Conservation (phyloP, 2,888 invertebrate species). For the Liposcelis brunnea region DNA sequence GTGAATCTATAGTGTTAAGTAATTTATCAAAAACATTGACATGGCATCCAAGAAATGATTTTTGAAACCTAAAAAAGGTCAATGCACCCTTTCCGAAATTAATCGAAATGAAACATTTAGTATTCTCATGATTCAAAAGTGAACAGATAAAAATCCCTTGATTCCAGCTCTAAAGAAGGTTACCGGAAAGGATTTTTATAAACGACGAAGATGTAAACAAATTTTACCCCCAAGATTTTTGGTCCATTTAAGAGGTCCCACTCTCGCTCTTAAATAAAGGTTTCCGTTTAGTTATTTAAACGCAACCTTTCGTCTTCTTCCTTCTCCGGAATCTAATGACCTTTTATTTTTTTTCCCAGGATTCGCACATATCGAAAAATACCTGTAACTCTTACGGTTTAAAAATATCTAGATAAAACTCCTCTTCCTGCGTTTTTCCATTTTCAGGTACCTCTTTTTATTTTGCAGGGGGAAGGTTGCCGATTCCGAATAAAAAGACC, state of each 20-base stretch:
- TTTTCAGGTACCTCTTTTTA: no score
- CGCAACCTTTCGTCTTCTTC: no score
- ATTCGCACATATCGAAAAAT: neutral
- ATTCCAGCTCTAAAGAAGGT: neutral
- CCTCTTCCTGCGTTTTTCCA: no score
- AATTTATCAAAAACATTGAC: no score
- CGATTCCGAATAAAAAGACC: no score
- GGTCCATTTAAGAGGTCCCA: conserved; percentile 5
- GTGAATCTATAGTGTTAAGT: no score
- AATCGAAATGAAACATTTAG: neutral
- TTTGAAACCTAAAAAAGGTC: neutral
- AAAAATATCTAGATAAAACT: no score
- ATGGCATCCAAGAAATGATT: neutral
- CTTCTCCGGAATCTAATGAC: neutral
- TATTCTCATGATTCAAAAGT: neutral
- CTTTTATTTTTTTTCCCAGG: conserved; percentile 1
- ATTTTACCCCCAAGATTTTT: conserved; percentile 5
- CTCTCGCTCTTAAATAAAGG: neutral
- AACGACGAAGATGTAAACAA: neutral
- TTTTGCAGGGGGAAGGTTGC: no score
- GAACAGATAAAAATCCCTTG: neutral
- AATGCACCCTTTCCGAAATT: conserved; percentile 3
- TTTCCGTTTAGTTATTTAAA: neutral
- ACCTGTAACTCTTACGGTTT: neutral
- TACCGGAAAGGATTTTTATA: neutral